These are phyloP conservation scores for Drosophila subsilvestris DNA, from an alignment of 2,888 invertebrate genomes.

Conservation along the genomic window DNA sequence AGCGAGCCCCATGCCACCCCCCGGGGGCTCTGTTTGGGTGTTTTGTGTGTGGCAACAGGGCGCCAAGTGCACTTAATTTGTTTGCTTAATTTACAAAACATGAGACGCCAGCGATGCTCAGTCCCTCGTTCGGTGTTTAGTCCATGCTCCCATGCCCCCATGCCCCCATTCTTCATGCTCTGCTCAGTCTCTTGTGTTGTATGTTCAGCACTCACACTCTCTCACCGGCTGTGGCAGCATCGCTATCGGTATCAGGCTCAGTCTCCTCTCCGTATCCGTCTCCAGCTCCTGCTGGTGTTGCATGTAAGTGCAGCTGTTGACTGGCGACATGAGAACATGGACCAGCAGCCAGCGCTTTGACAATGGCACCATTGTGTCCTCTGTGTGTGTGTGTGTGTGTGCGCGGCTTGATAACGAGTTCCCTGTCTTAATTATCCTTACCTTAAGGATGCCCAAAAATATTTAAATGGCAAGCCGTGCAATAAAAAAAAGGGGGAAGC, in stretches of 20 bases:
- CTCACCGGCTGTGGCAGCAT: constrained; percentile 54
- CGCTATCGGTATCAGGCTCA: constrained; percentile 34
- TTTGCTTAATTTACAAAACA: constrained; percentile 81
- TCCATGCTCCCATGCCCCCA: constrained; percentile 4
- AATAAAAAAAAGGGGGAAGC: background rate
- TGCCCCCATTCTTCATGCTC: constrained; percentile 2
- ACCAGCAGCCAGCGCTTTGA: constrained; percentile 24
- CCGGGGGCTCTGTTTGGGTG: background rate
- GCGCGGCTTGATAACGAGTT: constrained; percentile 36
- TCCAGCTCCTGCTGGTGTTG: constrained; percentile 46
- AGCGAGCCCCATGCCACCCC: constrained; percentile 32
- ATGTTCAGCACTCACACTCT: constrained; percentile 49
- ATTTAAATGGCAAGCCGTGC: background rate
- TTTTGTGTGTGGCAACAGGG: constrained; percentile 43
- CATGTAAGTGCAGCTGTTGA: constrained; percentile 58
- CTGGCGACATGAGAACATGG: constrained; percentile 51
- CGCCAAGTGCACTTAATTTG: constrained; percentile 81
- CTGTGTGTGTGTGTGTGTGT: constrained; percentile 15
- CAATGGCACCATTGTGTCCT: constrained; percentile 14
- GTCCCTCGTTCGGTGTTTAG: constrained; percentile 14
- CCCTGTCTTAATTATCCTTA: constrained; percentile 54
- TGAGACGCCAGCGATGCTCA: constrained; percentile 49
- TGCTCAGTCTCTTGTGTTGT: constrained; percentile 44
- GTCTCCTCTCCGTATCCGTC: background rate
- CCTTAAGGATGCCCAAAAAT: constrained; percentile 10